Evolutionary conservation across 2,888 invertebrate species (phyloP).

Genomic region (Sarcophaga carnaria): DNA sequence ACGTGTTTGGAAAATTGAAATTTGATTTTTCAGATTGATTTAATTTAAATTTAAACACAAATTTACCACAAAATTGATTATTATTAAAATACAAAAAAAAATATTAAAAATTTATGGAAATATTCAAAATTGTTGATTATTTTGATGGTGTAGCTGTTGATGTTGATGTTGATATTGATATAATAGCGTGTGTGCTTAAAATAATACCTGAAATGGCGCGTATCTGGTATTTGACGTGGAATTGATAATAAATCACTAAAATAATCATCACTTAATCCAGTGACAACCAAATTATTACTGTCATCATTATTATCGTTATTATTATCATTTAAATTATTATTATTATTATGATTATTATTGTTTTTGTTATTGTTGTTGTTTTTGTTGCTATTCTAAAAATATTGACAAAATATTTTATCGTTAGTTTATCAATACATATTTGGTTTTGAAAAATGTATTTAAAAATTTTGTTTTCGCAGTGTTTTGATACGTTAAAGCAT

Average conservation of each 20-base stretch:
- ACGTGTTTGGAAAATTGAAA: too few species aligned
- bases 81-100: slow-evolving; percentile 9
- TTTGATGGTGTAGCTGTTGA: too few species aligned
- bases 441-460: not conserved
- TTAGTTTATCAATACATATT: not conserved
- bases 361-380: too few species aligned
- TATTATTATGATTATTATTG: slow-evolving; percentile 2
- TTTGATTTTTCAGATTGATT: slow-evolving; percentile 11
- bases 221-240: slow-evolving; percentile 54
- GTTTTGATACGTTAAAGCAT: too few species aligned
- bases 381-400: too few species aligned
- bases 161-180: not conserved
- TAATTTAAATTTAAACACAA: slow-evolving; percentile 8
- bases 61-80: slow-evolving; percentile 10
- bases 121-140: not conserved
- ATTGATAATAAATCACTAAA: slow-evolving; percentile 25
- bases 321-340: slow-evolving; percentile 46
- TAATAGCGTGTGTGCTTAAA: not conserved
- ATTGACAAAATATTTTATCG: not conserved
- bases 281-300: slow-evolving; percentile 32
- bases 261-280: slow-evolving; percentile 40
- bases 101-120: not conserved
- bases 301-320: slow-evolving; percentile 10
- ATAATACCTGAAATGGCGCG: slow-evolving; percentile 47
- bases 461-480: not conserved